Conservation (phyloP, 1,140 invertebrate species). For the Idris sp. region DNA sequence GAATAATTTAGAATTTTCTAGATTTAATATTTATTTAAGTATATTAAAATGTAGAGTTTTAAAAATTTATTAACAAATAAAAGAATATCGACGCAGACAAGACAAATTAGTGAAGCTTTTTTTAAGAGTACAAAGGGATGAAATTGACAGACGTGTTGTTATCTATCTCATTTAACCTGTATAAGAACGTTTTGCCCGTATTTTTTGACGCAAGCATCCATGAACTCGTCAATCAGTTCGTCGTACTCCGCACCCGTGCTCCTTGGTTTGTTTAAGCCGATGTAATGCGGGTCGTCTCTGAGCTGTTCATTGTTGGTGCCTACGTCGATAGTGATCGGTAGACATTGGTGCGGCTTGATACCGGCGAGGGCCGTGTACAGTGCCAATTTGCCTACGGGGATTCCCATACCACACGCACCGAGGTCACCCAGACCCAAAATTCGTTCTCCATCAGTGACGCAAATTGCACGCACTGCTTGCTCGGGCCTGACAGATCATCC, state of each 20-base stretch:
- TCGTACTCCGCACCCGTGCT: constrained; percentile 94
- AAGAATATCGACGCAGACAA: constrained; percentile 14
- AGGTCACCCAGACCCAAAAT: constrained; percentile 96
- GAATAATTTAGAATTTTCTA: too few species aligned
- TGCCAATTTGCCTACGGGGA: constrained; percentile 95
- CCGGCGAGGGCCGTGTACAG: constrained; percentile 95
- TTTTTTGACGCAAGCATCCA: constrained; percentile 94
- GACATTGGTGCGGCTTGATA: constrained; percentile 94
- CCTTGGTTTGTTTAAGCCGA: constrained; percentile 92
- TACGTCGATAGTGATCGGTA: constrained; percentile 95
- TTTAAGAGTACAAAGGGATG: constrained; percentile 22
- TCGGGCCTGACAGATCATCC: constrained; percentile 96
- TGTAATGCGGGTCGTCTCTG: constrained; percentile 96
- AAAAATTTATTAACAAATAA: too few species aligned
- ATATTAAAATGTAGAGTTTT: too few species aligned
- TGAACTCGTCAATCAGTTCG: constrained; percentile 98
- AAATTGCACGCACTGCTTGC: constrained; percentile 93
- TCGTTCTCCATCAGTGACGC: constrained; percentile 96
- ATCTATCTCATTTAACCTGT: constrained; percentile 81
- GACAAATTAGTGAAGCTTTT: constrained; percentile 22
- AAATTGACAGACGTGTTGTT: constrained; percentile 45
- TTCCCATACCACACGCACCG: constrained; percentile 97
- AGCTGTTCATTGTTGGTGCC: constrained; percentile 94
- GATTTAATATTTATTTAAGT: too few species aligned
- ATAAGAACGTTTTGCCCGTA: constrained; percentile 93